phyloP scores from a whole-genome alignment of 2,888 invertebrate species.

The Andricus quercusramuli region DNA sequence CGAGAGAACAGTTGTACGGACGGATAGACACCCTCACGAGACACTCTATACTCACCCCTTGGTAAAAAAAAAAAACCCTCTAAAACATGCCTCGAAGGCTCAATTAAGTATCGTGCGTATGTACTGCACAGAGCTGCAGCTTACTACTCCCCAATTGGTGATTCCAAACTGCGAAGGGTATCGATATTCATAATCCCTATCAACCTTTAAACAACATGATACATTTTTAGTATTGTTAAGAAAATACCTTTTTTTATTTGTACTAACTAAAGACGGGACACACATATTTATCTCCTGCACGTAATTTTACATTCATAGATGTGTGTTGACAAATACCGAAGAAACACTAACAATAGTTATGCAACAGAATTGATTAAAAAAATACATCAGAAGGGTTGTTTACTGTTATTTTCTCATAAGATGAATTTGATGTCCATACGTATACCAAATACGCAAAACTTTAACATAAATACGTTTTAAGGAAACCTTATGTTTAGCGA shows the following conservation, averaged over 20 bases:
- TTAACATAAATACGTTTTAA: background rate
- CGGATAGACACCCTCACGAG: conserved; percentile 71
- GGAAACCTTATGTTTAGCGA: background rate
- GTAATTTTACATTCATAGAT: no score
- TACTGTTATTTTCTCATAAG: no score
- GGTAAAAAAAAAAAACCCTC: conserved; percentile 19
- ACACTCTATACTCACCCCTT: conserved; percentile 61
- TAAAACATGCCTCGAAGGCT: conserved; percentile 35
- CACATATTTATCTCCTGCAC: no score
- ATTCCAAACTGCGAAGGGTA: background rate
- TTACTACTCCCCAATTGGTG: conserved; percentile 21
- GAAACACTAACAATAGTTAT: no score
- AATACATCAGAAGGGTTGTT: no score
- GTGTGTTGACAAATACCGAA: no score
- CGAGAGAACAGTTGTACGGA: conserved; percentile 67
- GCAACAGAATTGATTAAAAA: no score
- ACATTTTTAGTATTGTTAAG: no score
- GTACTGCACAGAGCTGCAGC: background rate
- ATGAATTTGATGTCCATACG: no score
- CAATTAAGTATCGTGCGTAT: conserved; percentile 18
- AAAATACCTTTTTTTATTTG: no score
- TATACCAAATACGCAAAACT: background rate
- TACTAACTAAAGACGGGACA: no score
- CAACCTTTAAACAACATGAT: background rate
- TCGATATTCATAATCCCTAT: background rate